phyloP scores from a whole-genome alignment of 2,888 invertebrate genomes.

The Epirrhoe alternata region DNA sequence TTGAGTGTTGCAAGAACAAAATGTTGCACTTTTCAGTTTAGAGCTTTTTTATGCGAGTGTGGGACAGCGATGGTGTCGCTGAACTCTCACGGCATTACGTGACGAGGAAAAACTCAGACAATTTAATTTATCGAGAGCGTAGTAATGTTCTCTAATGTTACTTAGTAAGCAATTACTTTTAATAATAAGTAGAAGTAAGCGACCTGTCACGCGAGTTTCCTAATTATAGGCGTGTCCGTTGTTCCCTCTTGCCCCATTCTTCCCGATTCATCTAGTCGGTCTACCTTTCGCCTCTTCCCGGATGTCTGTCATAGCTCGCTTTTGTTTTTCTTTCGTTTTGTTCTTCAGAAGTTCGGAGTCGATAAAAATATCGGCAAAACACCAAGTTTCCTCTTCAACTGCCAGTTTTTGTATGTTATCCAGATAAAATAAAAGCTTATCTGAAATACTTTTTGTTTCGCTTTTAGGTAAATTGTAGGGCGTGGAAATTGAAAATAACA shows the following conservation, averaged over 20 bases:
- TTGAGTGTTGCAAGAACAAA: constrained; percentile 25
- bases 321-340: constrained; percentile 45
- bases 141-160: constrained; percentile 36
- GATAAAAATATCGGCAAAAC: constrained; percentile 42
- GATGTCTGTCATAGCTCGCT: constrained; percentile 44
- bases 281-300: constrained; percentile 21
- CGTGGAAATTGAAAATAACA: constrained; percentile 27
- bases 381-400: constrained; percentile 33
- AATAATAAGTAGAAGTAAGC: constrained; percentile 43
- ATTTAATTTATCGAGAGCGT: constrained; percentile 38
- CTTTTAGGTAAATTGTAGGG: constrained; percentile 31
- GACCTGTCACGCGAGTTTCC: constrained; percentile 38
- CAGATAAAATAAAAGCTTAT: constrained; percentile 35
- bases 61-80: constrained; percentile 31
- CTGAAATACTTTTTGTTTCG: constrained; percentile 29
- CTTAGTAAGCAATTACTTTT: constrained; percentile 44
- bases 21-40: constrained; percentile 27
- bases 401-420: constrained; percentile 38
- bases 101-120: constrained; percentile 36
- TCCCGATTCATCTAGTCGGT: constrained; percentile 1
- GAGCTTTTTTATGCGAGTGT: constrained; percentile 24
- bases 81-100: constrained; percentile 33
- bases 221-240: constrained; percentile 37
- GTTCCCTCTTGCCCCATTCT: constrained; percentile 22
- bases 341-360: constrained; percentile 38